Conservation (phyloP, 2,113 vertebrate genomes). For the Eolophus roseicapilla region DNA sequence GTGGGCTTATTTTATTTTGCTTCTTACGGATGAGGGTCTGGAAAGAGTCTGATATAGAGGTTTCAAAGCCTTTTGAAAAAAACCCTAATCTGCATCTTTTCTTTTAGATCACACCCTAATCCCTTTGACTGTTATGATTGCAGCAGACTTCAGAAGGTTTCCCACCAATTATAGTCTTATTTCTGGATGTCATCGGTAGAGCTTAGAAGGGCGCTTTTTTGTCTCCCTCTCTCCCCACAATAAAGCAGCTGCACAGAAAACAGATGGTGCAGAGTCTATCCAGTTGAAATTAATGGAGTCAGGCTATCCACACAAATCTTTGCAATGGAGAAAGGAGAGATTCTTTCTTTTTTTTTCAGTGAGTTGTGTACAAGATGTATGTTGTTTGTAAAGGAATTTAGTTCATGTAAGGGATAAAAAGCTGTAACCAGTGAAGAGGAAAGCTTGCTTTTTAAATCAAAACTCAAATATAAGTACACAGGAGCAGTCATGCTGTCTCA, state of each 20-base stretch:
- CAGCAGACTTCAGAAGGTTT: constrained; percentile 56
- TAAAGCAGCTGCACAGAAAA: constrained; percentile 50
- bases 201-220: constrained; percentile 46
- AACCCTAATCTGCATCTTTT: not conserved
- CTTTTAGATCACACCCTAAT: constrained; percentile 24
- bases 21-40: not conserved
- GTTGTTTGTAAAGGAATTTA: constrained; percentile 76
- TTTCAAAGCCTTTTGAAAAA: not conserved
- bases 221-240: not conserved
- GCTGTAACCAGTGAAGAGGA: constrained; percentile 37
- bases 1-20: not conserved
- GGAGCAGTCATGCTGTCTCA: not conserved
- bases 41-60: not conserved
- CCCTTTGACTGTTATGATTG: constrained; percentile 52
- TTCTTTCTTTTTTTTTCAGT: not conserved
- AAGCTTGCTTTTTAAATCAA: constrained; percentile 45
- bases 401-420: constrained; percentile 68
- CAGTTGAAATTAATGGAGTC: constrained; percentile 80
- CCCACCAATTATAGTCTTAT: constrained; percentile 58
- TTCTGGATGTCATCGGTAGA: constrained; percentile 54
- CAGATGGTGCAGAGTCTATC: constrained; percentile 78
- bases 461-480: not conserved
- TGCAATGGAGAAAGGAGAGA: constrained; percentile 65
- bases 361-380: constrained; percentile 72
- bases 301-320: constrained; percentile 75